Evolutionary conservation across 2,113 vertebrate species (phyloP), one percentile per base, ranked within the genome.

Genomic region (Machaerirhynchus nigripectus): DNA sequence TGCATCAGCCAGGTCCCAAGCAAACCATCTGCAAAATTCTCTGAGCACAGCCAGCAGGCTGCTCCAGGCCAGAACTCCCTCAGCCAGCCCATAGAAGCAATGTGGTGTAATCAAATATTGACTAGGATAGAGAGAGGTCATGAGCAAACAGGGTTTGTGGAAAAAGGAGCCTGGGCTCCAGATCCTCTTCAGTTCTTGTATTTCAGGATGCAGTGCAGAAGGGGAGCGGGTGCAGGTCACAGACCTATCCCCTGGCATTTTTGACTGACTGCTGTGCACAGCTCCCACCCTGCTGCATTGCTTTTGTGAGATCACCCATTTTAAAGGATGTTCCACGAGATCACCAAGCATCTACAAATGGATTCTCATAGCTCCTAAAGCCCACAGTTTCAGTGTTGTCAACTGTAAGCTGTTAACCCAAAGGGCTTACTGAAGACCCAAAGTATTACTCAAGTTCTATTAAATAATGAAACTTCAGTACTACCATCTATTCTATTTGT

Each of bases 171-270:
- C 20, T 35, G 11, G 13, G 6, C 15, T 71, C 24, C 56, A 37
- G 15, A 30, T 49, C 35, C 27, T 44, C 10, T 31, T 42, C 24
- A n/a, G 24, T 17, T 61, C 31, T 56, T 60, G 5, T 44, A 49
- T 46, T 84, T 82, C 24, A 56, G 37, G n/a, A 82, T 12, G 17
- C 28, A 50, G 35, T 13, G 23, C 4, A 39, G 8, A 87, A 31
- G 3, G 22, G 16, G 17, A 50, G 4, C 0, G 0, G 6, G 3
- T 50, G 35, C 4, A 53, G 13, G 16, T 47, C 64, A 70, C 15
- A 53, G 22, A 42, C 6, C 21, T 42, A 17, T 35, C 2, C 37
- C 16, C 33, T 7, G 1, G 2, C 5, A 19, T 68, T 89, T 82
- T 33, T 1, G 0, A 20, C 42, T 59, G 42, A 22, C 49, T 67